Evolutionary conservation across 1,140 invertebrate genomes (phyloP), one percentile per base, ranked within the genome.

Genomic region (Amyelois transitella): DNA sequence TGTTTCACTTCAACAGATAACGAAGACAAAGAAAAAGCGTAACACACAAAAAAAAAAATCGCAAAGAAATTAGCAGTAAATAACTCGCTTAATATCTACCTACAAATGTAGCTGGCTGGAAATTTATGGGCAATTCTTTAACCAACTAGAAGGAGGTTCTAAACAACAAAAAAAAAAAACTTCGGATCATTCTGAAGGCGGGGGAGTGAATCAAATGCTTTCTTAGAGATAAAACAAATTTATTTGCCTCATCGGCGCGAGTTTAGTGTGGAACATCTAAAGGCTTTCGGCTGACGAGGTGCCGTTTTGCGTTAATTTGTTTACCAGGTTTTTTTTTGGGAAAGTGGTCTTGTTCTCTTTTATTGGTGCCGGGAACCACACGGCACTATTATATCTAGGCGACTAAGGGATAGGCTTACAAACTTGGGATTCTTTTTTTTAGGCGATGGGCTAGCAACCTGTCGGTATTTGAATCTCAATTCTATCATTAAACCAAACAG

Each of bases 61-160:
- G 19, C 28, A 51, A 51, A 51, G 49, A 32, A 51, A 51, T 51
- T 51, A 51, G 49, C 49, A 51, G 49, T 51, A 51, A 51, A 51
- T 51, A 32, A 32, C 49, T 32, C 18, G 19, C 25, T 51, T 32
- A 32, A 51, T 25, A 51, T 51, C 49, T 32, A 51, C 24, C n/a
- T 51, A 51, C 6, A 18, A 14, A 20, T 17, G 49, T 12, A 14
- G 18, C 49, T 18, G 24, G 25, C 24, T 32, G 14, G 20, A 51
- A 51, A 51, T 51, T 51, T 51, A 51, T 51, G 18, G 49, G 18
- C 14, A 25, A 25, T 32, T 38, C 32, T 21, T 28, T 51, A 51
- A 32, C 22, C 14, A 25, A 51, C 22, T 32, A 24, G 19, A 32
- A 32, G 47, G 47, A 49, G 49, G 49, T 32, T 32, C 49, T 51